Percentiles rank a stretch among this genome's conserved stretches.
Evolutionary conservation across 2,888 invertebrate genomes (phyloP).

Genomic region (Arenicola marina): DNA sequence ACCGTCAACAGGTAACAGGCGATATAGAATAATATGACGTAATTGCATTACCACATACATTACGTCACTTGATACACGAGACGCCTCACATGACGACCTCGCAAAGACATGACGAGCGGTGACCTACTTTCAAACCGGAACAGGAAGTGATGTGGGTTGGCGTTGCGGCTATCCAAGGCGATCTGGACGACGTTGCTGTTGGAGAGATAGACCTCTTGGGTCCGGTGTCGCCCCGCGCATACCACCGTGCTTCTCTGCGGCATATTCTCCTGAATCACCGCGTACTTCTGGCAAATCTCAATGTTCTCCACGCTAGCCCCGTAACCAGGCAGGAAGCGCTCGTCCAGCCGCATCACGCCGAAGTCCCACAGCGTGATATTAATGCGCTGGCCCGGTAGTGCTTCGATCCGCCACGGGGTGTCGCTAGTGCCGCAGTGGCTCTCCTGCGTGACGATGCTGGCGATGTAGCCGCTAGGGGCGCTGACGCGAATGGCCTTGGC

Average conservation of each 20-base stretch:
- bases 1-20: no score
- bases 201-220: neutral
- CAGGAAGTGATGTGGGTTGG: neutral
- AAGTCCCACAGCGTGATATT: conserved; percentile 20
- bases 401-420: conserved; percentile 21
- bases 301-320: neutral
- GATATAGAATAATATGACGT: no score
- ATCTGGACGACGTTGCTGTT: conserved; percentile 1
- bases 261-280: conserved; percentile 1
- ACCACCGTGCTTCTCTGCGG: neutral
- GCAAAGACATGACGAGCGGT: no score
- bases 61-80: no score
- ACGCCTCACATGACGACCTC: no score
- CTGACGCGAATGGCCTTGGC: conserved; percentile 16
- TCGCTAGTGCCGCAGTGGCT: conserved; percentile 19
- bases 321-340: no score
- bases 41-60: no score
- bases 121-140: neutral
- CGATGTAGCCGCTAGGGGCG: conserved; percentile 21
- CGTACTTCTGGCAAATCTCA: conserved; percentile 6
- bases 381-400: conserved; percentile 15
- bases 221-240: neutral
- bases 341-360: no score
- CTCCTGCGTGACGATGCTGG: conserved; percentile 17
- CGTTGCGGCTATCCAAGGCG: neutral